Evolutionary conservation across 2,888 invertebrate genomes (phyloP).

Genomic region (Rotaria socialis): DNA sequence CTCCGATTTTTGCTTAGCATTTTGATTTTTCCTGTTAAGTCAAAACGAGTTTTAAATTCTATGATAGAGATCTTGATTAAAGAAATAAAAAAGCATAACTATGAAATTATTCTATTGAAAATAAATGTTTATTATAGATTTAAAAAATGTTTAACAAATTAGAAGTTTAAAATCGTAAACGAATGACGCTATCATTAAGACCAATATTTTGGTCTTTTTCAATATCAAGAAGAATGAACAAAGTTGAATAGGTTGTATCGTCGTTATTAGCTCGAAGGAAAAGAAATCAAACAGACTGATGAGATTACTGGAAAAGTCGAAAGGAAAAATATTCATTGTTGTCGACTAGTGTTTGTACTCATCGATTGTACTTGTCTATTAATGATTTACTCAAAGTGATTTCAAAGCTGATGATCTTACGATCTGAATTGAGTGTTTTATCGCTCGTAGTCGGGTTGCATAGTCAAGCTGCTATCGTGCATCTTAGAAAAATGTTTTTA

Average conservation of each 20-base stretch:
- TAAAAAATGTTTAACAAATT: too few relatives aligned
- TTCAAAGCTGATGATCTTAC: too few relatives aligned
- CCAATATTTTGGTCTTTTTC: neutral
- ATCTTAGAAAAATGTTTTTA: too few relatives aligned
- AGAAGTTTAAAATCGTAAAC: neutral
- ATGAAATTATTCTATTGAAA: neutral
- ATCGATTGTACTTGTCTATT: too few relatives aligned
- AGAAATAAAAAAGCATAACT: neutral
- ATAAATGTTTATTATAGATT: neutral
- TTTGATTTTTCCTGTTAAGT: neutral
- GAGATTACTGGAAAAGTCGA: too few relatives aligned
- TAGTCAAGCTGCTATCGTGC: too few relatives aligned
- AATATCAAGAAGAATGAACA: slow-evolving; percentile 1
- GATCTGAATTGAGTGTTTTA: too few relatives aligned
- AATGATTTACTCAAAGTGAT: too few relatives aligned
- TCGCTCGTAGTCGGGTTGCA: too few relatives aligned
- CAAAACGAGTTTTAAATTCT: neutral
- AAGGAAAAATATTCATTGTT: too few relatives aligned
- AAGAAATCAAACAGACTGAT: neutral
- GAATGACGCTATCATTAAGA: neutral
- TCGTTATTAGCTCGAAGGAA: neutral
- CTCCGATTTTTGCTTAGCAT: neutral
- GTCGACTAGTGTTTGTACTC: too few relatives aligned
- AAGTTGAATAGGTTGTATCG: neutral
- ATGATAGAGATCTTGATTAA: neutral